Base-by-base conservation (phyloP, 2,888 invertebrate species). In the Cryptophagus acutangulus region DNA sequence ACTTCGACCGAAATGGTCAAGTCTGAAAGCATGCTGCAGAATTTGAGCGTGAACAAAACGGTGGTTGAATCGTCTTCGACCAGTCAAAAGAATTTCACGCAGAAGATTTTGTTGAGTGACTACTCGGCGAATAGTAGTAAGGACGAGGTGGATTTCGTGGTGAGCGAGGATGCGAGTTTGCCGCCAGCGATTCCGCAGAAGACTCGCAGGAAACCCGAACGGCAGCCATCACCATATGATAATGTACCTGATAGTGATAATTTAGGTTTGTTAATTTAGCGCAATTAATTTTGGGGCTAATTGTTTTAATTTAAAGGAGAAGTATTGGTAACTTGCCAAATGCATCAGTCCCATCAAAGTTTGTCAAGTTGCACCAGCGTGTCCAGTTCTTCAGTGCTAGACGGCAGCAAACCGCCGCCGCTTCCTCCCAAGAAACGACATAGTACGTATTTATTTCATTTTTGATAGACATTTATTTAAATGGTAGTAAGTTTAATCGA, bases 391-490 rank as follows among this genome's bases (percentile, higher is more conserved):
- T 63, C 47, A 63, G 69, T 52, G 47, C 63, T 67, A 26, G 77
- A 81, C 55, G 81, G 83, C 57, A 82, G 82, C 55, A 74, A 79
- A 62, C 88, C 92, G 48, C 94, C 94, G 46, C 94, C 94, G 35
- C 73, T 94, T 51, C 94, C 94, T 28, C 82, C 87, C 31, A 94
- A 94, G 74, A 92, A 92, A 72, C 86, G 87, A 71, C 88, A 94
- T 77, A 93, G 93, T 92, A 81, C 88, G 92, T 87, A 26, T 33
- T 33, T 26, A 6, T 3, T 3, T 3, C 3, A 13, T 26, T 26
- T 36, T 26, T 39, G 3, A 33, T 33, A 25, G 37, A 42, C 16
- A 25, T 49, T 50, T 38, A 15, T 29, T 40, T 42, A 41, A 40
- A 40, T 38, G 28, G 12, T 26, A n/a, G 9, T 3, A 26, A 6